phyloP scores from a whole-genome alignment of 2,888 invertebrate species.

The Strigamia crassipes region DNA sequence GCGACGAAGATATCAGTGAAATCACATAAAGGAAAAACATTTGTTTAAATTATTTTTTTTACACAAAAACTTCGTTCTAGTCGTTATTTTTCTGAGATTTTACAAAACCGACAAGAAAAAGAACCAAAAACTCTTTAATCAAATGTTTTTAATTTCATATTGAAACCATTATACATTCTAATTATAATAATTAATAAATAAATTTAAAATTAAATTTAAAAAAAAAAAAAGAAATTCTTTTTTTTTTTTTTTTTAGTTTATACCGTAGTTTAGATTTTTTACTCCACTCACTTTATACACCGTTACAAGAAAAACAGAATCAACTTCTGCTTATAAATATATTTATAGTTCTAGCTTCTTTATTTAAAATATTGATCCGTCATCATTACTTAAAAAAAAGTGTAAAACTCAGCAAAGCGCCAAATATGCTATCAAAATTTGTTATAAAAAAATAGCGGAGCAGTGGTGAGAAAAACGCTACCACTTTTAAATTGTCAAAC shows the following conservation, averaged over 20 bases:
- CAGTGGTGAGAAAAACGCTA: background rate
- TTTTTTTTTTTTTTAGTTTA: too few species aligned
- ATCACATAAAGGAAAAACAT: background rate
- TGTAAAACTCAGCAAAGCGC: background rate
- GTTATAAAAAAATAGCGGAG: background rate
- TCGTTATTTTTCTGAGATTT: background rate
- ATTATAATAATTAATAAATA: background rate
- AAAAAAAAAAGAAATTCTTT: background rate
- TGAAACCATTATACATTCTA: background rate
- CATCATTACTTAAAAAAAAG: background rate
- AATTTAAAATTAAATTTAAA: background rate
- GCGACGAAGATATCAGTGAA: conserved; percentile 38
- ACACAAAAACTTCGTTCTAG: background rate
- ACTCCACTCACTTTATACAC: conserved; percentile 6
- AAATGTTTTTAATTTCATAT: background rate
- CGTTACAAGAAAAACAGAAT: background rate
- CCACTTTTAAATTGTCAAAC: background rate
- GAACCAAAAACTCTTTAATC: background rate
- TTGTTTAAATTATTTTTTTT: background rate
- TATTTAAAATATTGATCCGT: background rate
- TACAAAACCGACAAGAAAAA: background rate
- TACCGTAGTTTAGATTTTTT: background rate
- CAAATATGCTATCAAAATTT: background rate
- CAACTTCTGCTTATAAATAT: background rate
- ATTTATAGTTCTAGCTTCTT: background rate